These are phyloP conservation scores for Staurois parvus DNA, from an alignment of 2,797 vertebrate species.

Conservation along the genomic window DNA sequence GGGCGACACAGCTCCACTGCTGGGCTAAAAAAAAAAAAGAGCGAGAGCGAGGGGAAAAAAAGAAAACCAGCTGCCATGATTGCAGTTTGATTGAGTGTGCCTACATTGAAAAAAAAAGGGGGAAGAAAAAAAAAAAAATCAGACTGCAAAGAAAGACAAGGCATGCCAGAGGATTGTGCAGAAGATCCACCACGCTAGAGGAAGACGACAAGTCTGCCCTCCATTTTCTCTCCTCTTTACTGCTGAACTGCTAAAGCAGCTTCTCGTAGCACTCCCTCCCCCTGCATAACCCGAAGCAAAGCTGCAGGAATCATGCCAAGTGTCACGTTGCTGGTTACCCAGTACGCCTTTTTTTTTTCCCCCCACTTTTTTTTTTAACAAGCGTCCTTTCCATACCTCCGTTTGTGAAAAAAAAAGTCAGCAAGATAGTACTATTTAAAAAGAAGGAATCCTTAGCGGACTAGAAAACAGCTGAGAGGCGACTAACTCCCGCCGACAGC, in stretches of 20 bases:
- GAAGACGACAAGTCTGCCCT: conserved; percentile 57
- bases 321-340: conserved; percentile 74
- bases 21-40: conserved; percentile 72
- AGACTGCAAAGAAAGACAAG: conserved; percentile 63
- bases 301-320: conserved; percentile 73
- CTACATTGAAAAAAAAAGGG: conserved; percentile 64
- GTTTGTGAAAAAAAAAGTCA: not conserved
- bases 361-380: conserved; percentile 33
- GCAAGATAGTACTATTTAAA: not conserved
- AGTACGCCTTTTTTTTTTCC: conserved; percentile 55
- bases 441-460: not conserved
- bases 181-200: conserved; percentile 63
- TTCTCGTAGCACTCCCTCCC: conserved; percentile 70
- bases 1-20: conserved; percentile 79
- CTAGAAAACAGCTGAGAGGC: not conserved
- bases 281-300: conserved; percentile 73
- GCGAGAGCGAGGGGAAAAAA: not conserved
- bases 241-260: conserved; percentile 64
- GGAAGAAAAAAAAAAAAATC: conserved; percentile 62
- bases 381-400: not conserved
- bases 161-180: conserved; percentile 68
- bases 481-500: not conserved
- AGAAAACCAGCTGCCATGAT: conserved; percentile 83
- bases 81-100: conserved; percentile 75
- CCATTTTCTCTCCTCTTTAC: conserved; percentile 51